Conservation (phyloP, 2,113 vertebrate genomes). For the Siniperca knerii region DNA sequence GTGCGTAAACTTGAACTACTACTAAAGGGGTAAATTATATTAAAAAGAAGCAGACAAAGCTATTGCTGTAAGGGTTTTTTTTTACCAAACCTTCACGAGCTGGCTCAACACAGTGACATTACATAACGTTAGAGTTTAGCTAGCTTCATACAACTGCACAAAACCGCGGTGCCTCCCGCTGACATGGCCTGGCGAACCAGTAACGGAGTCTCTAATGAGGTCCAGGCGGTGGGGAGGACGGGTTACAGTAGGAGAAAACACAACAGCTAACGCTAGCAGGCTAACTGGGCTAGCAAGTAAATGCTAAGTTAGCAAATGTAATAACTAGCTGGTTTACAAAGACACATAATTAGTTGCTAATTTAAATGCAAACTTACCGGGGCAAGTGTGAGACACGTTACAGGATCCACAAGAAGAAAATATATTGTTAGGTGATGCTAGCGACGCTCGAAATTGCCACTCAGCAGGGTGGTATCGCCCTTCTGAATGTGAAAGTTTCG, state of each 20-base stretch:
- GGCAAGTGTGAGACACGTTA: background rate
- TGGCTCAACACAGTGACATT: background rate
- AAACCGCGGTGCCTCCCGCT: background rate
- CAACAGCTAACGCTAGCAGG: background rate
- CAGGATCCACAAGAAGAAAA: background rate
- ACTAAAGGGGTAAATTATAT: background rate
- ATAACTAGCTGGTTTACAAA: background rate
- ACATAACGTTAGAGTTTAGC: background rate
- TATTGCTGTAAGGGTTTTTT: background rate
- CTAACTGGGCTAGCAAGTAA: background rate
- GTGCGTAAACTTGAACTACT: no score
- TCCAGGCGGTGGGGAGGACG: background rate
- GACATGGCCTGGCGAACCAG: background rate
- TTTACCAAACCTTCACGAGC: background rate
- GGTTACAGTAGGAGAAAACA: background rate
- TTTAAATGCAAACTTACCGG: conserved; percentile 5
- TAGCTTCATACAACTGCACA: background rate
- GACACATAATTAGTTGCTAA: accelerated
- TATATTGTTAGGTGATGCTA: accelerated
- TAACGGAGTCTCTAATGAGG: background rate
- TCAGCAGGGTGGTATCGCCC: background rate
- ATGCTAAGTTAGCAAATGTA: background rate
- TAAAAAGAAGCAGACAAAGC: background rate
- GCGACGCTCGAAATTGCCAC: background rate
- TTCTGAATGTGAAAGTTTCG: background rate